Evolutionary conservation across 2,888 invertebrate genomes (phyloP).

Genomic region (Himalopsyche kuldschensis): DNA sequence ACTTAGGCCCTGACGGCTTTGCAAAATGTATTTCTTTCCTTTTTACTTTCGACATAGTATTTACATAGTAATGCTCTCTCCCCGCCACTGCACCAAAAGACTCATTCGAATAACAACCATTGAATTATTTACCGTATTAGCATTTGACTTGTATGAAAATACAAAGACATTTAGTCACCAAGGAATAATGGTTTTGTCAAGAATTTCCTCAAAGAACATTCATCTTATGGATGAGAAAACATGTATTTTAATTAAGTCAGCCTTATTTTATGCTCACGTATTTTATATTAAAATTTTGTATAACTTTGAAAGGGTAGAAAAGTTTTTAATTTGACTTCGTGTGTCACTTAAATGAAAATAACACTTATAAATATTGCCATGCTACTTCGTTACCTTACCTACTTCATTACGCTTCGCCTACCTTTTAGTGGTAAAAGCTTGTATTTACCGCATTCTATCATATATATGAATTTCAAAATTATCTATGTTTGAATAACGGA

Average conservation of each 20-base stretch:
- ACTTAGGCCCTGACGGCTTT: too few relatives aligned
- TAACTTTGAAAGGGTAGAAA: neutral
- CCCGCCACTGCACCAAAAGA: neutral
- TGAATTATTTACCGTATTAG: neutral
- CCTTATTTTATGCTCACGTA: neutral
- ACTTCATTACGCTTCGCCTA: too few relatives aligned
- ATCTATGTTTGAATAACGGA: too few relatives aligned
- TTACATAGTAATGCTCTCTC: neutral
- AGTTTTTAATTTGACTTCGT: neutral
- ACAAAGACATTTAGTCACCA: neutral
- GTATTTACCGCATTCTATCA: too few relatives aligned
- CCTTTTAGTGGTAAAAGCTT: too few relatives aligned
- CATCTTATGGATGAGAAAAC: neutral
- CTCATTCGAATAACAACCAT: neutral
- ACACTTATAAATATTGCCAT: neutral
- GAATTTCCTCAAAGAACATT: neutral
- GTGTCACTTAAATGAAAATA: neutral
- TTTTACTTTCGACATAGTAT: too few relatives aligned
- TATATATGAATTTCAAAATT: too few relatives aligned
- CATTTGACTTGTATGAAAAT: slow-evolving; percentile 1
- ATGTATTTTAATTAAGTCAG: neutral
- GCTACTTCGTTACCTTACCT: too few relatives aligned
- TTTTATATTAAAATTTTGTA: neutral
- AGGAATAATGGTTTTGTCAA: neutral
- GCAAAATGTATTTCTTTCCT: too few relatives aligned